phyloP scores from a whole-genome alignment of 2,888 invertebrate genomes.

The Bombyx huttoni region DNA sequence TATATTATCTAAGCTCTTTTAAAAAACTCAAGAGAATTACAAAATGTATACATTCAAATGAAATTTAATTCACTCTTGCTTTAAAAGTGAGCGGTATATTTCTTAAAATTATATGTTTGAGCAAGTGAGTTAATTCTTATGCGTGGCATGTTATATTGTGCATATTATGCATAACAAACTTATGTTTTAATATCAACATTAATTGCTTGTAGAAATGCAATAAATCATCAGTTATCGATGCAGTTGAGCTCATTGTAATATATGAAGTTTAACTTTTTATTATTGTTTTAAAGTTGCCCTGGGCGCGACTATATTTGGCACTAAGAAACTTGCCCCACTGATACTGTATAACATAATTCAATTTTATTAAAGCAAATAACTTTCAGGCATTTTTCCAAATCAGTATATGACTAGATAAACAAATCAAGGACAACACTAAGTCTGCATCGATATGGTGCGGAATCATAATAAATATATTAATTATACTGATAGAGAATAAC shows the following conservation, averaged over 20 bases:
- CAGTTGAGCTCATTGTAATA: background rate
- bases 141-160: conserved; percentile 9
- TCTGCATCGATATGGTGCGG: background rate
- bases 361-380: background rate
- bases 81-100: background rate
- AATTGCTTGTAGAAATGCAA: no score
- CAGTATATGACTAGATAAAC: background rate
- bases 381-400: background rate
- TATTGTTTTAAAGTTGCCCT: background rate
- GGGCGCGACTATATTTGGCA: background rate
- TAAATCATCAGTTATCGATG: conserved; percentile 8
- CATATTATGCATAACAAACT: background rate
- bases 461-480: background rate
- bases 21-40: background rate
- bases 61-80: background rate
- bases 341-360: background rate
- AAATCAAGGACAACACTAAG: background rate
- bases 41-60: background rate
- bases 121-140: conserved; percentile 19
- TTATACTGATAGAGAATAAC: no score
- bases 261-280: no score
- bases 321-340: background rate
- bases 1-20: no score
- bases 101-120: conserved; percentile 14
- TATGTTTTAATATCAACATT: no score